Percentiles rank a stretch among this genome's conserved stretches.
Conservation (phyloP, 2,888 invertebrate genomes). For the Drosophila nr. perissopoda region DNA sequence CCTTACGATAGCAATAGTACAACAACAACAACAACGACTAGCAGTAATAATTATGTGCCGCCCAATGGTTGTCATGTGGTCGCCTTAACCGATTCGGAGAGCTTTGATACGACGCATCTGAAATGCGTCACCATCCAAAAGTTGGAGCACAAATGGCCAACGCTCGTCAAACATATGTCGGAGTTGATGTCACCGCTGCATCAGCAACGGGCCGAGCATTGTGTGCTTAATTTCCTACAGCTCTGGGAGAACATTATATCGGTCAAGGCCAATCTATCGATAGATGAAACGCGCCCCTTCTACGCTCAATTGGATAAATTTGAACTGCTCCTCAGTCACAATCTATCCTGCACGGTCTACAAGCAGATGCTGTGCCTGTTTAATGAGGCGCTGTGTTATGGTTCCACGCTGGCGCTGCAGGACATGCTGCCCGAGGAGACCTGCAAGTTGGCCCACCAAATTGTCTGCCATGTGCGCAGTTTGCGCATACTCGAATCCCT, state of each 20-base stretch:
- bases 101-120: conserved; percentile 93
- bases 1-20: not conserved
- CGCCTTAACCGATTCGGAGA: conserved; percentile 90
- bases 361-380: conserved; percentile 93
- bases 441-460: conserved; percentile 93
- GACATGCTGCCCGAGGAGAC: conserved; percentile 95
- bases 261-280: conserved; percentile 94
- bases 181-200: conserved; percentile 72
- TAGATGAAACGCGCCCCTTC: conserved; percentile 95
- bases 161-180: conserved; percentile 90
- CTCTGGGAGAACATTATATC: conserved; percentile 96
- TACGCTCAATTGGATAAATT: conserved; percentile 93
- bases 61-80: conserved; percentile 82
- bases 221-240: conserved; percentile 92
- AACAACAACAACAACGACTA: conserved; percentile 12
- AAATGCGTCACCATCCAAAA: conserved; percentile 94
- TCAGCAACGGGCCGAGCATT: conserved; percentile 87
- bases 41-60: conserved; percentile 43
- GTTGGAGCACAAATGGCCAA: conserved; percentile 93
- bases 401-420: conserved; percentile 94
- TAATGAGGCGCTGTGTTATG: conserved; percentile 96
- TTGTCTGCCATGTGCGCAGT: conserved; percentile 94
- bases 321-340: conserved; percentile 89
- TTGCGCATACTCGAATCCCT: conserved; percentile 88
- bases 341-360: conserved; percentile 93